A percentile compares a stretch with the other conserved stretches of the same genome.
Conservation (phyloP, 1,140 invertebrate genomes). For the Sipha flava region DNA sequence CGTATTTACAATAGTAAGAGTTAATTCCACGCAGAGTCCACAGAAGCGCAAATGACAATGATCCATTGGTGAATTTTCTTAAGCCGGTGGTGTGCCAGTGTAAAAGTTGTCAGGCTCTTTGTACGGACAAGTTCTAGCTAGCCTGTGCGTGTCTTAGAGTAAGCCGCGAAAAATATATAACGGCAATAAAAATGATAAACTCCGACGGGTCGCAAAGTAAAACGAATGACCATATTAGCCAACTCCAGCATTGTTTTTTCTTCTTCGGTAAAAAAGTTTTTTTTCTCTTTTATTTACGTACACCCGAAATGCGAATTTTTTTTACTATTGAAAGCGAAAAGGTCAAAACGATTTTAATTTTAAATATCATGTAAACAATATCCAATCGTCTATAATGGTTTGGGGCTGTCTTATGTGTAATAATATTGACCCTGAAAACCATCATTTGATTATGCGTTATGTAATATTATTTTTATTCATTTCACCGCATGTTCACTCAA, state of each 20-base stretch:
- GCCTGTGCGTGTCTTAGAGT: neutral
- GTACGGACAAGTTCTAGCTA: neutral
- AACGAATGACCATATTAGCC: conserved; percentile 18
- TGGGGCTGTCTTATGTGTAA: no score
- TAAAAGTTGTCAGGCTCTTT: neutral
- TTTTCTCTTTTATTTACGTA: neutral
- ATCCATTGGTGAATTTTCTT: conserved; percentile 20
- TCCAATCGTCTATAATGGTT: no score
- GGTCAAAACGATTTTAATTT: neutral
- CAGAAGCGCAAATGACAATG: conserved; percentile 3
- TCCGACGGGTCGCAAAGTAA: conserved; percentile 14
- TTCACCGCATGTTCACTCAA: no score
- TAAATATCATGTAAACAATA: no score
- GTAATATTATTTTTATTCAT: no score
- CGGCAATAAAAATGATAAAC: conserved; percentile 32
- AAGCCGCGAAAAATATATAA: conserved; percentile 21
- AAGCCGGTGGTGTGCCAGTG: neutral
- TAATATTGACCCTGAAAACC: no score
- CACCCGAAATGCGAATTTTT: neutral
- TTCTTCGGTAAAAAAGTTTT: neutral
- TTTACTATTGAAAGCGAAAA: neutral
- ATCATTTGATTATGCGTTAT: no score
- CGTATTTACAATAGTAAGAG: no score
- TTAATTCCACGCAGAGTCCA: neutral
- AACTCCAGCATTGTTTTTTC: neutral